Evolutionary conservation across 1,140 invertebrate genomes (phyloP), one percentile per base, ranked within the genome.

Genomic region (Drosophila sucinea): DNA sequence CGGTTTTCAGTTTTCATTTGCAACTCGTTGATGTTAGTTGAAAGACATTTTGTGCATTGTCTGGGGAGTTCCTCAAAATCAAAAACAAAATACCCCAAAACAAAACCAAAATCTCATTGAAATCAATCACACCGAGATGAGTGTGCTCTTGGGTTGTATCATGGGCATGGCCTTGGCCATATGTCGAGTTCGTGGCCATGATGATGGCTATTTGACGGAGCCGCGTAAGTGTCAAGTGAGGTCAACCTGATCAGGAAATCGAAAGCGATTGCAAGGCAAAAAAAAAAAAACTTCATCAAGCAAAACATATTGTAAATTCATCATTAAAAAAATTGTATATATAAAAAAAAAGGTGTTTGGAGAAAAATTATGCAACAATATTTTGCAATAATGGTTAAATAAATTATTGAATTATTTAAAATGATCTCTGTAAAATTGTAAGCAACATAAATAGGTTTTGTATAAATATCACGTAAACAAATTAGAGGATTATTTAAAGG

Each of bases 211-310:
- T 70, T 17, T 91, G 61, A 91, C 82, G 51, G 80, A 91, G 73
- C 90, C 90, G 72, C 90, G 90, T 91, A 91, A 91, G 90, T 91
- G 57, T 64, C 47, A 68, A 61, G 68, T 65, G 65, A 25, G 61
- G 27, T 66, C 11, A 35, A 58, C 54, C 17, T 1, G 10, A 44
- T 27, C 8, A 2, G 11, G 8, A 44, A 29, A 38, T 25, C 6
- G 4, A 11, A 10, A 60, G 7, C 1, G 0, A 60, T 25, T 41
- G n/a, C 30, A n/a, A 38, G 10, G 3, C 11, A 8, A 35, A 38
- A 38, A 2, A 11, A 33, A 29, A 56, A n/a, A 11, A 32, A 17
- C 17, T 54, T 17, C 56, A 33, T 17, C 25, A 17, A 7, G 11
- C 10, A 29, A 56, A 3, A 32, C 23, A 30, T 17, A n/a, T 17